These are phyloP conservation scores for Oreonectes daqikongensis DNA, from an alignment of 2,797 vertebrate genomes.

Conservation along the genomic window DNA sequence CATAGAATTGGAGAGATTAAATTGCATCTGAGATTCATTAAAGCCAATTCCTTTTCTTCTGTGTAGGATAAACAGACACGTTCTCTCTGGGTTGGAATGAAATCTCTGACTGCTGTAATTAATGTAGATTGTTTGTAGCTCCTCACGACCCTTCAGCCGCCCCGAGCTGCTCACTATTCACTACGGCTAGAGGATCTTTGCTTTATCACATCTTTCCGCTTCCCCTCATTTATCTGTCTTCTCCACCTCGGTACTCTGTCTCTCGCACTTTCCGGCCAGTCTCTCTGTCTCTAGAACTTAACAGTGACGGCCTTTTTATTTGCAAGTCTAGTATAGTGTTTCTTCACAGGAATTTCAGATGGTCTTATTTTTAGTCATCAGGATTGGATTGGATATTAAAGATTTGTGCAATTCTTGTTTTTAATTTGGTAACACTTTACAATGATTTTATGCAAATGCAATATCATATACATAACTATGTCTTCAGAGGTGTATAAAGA, in stretches of 20 bases:
- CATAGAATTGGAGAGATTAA: constrained; percentile 10
- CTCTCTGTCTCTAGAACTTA: neutral
- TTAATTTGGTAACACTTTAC: too few relatives aligned
- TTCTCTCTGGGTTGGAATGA: constrained; percentile 14
- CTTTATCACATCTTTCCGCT: neutral
- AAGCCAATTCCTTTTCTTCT: constrained; percentile 28
- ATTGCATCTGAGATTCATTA: constrained; percentile 31
- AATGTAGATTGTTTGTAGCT: constrained; percentile 50
- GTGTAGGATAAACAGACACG: constrained; percentile 1
- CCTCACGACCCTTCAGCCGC: neutral
- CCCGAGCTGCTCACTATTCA: constrained; percentile 11
- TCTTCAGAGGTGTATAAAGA: too few relatives aligned
- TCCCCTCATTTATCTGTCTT: neutral
- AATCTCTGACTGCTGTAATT: constrained; percentile 39
- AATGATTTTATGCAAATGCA: too few relatives aligned
- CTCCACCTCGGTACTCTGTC: neutral
- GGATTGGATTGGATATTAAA: too few relatives aligned
- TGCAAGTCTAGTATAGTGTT: neutral
- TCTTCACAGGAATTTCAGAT: neutral
- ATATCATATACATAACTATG: too few relatives aligned
- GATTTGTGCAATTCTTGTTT: too few relatives aligned
- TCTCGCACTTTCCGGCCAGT: neutral
- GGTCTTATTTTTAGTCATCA: too few relatives aligned
- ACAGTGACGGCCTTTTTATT: neutral
- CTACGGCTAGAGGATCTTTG: neutral